Conservation (phyloP, 1,140 invertebrate species). For the Polypedilum pembai region DNA sequence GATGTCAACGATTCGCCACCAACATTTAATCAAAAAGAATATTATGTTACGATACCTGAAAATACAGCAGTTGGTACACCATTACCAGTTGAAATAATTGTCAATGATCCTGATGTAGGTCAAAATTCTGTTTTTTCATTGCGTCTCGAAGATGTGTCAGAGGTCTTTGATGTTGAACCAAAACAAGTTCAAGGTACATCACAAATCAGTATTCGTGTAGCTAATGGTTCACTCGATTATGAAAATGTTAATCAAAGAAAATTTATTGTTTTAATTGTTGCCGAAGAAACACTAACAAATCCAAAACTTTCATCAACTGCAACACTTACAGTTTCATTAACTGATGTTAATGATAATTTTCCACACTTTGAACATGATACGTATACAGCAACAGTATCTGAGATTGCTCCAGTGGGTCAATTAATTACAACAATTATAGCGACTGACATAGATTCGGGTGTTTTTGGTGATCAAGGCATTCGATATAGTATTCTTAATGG, state of each 20-base stretch:
- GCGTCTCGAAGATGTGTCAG: constrained; percentile 67
- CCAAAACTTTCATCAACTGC: constrained; percentile 74
- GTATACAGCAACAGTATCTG: constrained; percentile 63
- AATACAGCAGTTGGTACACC: constrained; percentile 74
- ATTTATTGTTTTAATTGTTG: constrained; percentile 79
- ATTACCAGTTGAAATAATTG: constrained; percentile 75
- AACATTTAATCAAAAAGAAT: constrained; percentile 69
- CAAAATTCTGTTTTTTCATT: constrained; percentile 72
- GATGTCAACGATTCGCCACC: constrained; percentile 94
- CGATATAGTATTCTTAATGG: constrained; percentile 72
- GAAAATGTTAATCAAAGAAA: constrained; percentile 88
- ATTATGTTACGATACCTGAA: constrained; percentile 70
- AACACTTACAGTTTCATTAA: constrained; percentile 73
- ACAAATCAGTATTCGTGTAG: constrained; percentile 70
- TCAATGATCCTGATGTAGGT: constrained; percentile 77
- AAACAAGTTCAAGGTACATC: constrained; percentile 68
- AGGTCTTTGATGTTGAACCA: constrained; percentile 76
- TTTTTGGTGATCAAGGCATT: constrained; percentile 63
- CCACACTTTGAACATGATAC: constrained; percentile 68
- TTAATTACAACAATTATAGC: constrained; percentile 69
- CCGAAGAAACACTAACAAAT: constrained; percentile 69
- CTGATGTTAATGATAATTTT: constrained; percentile 86
- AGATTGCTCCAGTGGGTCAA: constrained; percentile 62
- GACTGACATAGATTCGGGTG: constrained; percentile 73
- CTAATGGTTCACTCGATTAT: constrained; percentile 74